Conservation (phyloP, 2,888 invertebrate genomes). For the Tubulanus polymorphus region DNA sequence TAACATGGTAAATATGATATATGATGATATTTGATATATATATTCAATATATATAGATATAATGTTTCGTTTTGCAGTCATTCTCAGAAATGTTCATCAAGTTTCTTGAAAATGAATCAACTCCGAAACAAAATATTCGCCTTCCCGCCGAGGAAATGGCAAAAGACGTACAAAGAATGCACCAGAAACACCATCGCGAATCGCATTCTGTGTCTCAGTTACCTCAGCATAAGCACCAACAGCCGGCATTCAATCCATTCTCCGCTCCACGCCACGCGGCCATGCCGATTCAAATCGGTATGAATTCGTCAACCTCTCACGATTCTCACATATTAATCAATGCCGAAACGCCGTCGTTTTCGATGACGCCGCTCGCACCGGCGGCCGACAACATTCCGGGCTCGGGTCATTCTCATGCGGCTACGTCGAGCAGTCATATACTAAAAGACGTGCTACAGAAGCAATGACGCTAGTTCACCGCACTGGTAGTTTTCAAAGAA, state of each 20-base stretch:
- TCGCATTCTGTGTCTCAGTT: neutral
- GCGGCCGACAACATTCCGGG: slow-evolving; percentile 18
- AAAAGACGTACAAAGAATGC: slow-evolving; percentile 31
- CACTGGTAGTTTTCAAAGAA: no score
- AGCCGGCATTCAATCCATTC: slow-evolving; percentile 46
- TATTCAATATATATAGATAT: no score
- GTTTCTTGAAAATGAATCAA: slow-evolving; percentile 80
- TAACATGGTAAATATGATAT: no score
- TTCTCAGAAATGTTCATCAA: slow-evolving; percentile 70
- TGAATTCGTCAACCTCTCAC: slow-evolving; percentile 7
- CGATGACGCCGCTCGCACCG: slow-evolving; percentile 26
- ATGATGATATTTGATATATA: no score
- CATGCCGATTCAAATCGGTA: slow-evolving; percentile 22
- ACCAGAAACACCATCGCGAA: slow-evolving; percentile 23
- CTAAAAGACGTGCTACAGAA: slow-evolving; percentile 38
- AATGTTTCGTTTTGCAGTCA: slow-evolving; percentile 56
- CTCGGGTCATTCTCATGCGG: slow-evolving; percentile 13
- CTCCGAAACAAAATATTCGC: slow-evolving; percentile 45
- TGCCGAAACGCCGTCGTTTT: slow-evolving; percentile 26
- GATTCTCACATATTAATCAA: slow-evolving; percentile 33
- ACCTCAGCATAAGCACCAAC: neutral
- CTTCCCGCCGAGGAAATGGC: slow-evolving; percentile 53
- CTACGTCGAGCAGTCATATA: slow-evolving; percentile 34
- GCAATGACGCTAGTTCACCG: slow-evolving; percentile 22
- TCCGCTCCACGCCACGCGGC: slow-evolving; percentile 43